A percentile compares a stretch with the other conserved stretches of the same genome.
Evolutionary conservation across 2,888 invertebrate genomes (phyloP).

Genomic region (Ochropacha duplaris): DNA sequence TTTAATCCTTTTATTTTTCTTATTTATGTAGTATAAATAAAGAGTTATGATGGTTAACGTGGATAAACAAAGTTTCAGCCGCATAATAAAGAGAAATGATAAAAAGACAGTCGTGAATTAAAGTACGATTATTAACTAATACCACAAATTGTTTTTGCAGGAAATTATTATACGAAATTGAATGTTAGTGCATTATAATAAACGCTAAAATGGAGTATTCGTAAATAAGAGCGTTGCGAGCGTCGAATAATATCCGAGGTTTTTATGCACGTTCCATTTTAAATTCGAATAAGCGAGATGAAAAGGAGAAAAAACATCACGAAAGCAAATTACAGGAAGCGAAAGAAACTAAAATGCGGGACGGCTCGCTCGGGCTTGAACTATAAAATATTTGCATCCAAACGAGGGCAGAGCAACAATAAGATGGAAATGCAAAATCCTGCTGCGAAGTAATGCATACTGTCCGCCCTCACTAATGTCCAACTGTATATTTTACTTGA

Average conservation of each 20-base stretch:
- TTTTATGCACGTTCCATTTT: conserved; percentile 58
- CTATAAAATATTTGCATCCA: conserved; percentile 78
- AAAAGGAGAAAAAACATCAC: conserved; percentile 53
- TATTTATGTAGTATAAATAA: background rate
- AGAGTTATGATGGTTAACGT: too few species aligned
- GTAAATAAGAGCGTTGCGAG: conserved; percentile 8
- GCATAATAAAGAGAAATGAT: background rate
- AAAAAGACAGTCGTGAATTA: conserved; percentile 1
- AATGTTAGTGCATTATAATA: conserved; percentile 24
- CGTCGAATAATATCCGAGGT: conserved; percentile 41
- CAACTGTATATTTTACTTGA: conserved; percentile 37
- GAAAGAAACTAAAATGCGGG: conserved; percentile 67
- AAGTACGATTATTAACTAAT: conserved; percentile 6
- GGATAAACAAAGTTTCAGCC: background rate
- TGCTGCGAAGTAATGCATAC: conserved; percentile 57
- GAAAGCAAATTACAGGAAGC: conserved; percentile 70
- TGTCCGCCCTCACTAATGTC: conserved; percentile 48
- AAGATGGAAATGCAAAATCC: conserved; percentile 71
- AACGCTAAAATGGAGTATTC: conserved; percentile 20
- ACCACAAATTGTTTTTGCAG: background rate
- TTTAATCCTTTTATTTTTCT: background rate
- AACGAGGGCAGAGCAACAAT: conserved; percentile 70
- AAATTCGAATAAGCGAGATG: conserved; percentile 64
- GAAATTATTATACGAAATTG: conserved; percentile 17
- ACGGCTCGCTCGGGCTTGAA: conserved; percentile 60